Percentiles rank a stretch among this genome's conserved stretches.
Evolutionary conservation across 2,113 vertebrate species (phyloP).

Genomic region (Parotia lawesii): DNA sequence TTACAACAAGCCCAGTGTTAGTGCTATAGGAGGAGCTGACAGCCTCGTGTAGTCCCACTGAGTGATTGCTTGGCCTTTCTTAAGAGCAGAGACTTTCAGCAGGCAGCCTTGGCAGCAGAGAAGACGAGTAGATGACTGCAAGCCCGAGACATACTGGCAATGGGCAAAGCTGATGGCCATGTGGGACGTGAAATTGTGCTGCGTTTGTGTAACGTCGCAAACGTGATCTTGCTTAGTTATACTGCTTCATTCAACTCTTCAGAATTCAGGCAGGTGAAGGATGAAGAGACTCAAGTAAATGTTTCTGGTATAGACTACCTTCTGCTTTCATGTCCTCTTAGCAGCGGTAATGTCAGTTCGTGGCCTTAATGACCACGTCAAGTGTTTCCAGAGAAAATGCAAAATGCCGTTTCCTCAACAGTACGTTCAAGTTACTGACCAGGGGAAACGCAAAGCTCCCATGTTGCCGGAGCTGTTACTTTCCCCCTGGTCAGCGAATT

Average conservation of each 20-base stretch:
- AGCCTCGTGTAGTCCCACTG: not conserved
- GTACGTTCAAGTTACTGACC: not conserved
- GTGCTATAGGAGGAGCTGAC: slow-evolving; percentile 23
- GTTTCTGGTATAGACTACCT: not conserved
- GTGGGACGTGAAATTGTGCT: not conserved
- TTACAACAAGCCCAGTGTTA: slow-evolving; percentile 35
- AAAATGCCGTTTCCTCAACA: not conserved
- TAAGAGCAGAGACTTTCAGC: slow-evolving; percentile 22
- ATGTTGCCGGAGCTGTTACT: not conserved
- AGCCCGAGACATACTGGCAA: not conserved
- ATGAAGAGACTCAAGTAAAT: not conserved
- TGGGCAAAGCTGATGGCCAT: not conserved
- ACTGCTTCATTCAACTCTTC: not conserved
- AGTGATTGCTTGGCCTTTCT: not conserved
- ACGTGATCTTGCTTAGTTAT: not conserved
- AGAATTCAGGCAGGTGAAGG: not conserved
- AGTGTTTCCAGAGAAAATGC: not conserved
- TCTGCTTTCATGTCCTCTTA: not conserved
- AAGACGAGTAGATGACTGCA: not conserved
- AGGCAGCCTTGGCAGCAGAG: slow-evolving; percentile 10
- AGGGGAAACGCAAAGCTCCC: not conserved
- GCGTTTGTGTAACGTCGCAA: not conserved
- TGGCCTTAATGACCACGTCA: not conserved
- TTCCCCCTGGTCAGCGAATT: not conserved
- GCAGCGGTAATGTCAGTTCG: not conserved